Base-by-base conservation (phyloP, 2,113 vertebrate species). In the Grammomys dolichurus region DNA sequence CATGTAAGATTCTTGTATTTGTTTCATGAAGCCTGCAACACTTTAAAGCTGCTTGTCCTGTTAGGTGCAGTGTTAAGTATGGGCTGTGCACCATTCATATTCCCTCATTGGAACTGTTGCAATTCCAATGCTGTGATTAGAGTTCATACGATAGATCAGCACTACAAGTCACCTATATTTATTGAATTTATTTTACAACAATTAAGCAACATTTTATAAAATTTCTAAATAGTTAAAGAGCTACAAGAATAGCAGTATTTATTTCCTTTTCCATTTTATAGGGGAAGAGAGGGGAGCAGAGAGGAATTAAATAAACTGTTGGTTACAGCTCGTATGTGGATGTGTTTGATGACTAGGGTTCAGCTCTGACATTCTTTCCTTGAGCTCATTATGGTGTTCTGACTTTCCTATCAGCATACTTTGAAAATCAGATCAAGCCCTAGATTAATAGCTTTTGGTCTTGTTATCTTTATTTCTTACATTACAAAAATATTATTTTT, bases 401-500 rank as follows among this genome's bases (percentile, higher is more conserved):
- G 43, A 54, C 26, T 82, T 60, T 72, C 28, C n/a, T 89, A 48
- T 54, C 58, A 87, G 31, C 65, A 6, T 31, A 72, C 5, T n/a
- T n/a, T 77, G 85, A 65, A 88, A 75, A 73, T 89, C 17, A 63
- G 36, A 87, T 17, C 40, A 67, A 58, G 31, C 43, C 89, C 91
- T 56, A 80, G 81, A 81, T 89, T 58, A 73, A 67, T 1, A 73
- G 11, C 31, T 43, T 36, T 77, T 56, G 7, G 36, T 69, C 56
- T 91, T 58, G 70, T n/a, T 60, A 88, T 16, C 31, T 92, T 87
- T 56, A 73, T 77, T 4, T 26, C 20, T 96, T 78, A 43, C 3
- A 43, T 85, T 84, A 89, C 77, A 78, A 97, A 91, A 89, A 78
- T 58, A 46, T 48, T 88, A 63, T 20, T 24, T 72, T 72, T 48